Percentiles rank a stretch among this genome's conserved stretches.
Conservation (phyloP, 2,888 invertebrate genomes). For the Tupiocoris notatus region DNA sequence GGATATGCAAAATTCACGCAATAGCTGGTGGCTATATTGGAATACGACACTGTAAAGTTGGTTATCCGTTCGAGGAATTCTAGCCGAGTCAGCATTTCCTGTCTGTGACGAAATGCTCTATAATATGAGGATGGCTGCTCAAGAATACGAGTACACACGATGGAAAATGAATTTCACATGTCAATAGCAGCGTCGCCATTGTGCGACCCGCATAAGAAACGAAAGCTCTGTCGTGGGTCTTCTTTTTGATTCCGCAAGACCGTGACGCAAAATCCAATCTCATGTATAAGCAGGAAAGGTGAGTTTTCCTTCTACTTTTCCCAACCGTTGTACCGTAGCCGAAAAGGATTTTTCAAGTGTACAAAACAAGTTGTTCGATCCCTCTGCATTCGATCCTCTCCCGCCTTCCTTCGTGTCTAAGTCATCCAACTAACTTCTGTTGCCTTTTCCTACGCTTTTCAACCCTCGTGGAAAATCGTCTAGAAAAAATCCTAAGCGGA, state of each 20-base stretch:
- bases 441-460: neutral
- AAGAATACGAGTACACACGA: no score
- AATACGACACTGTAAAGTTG: no score
- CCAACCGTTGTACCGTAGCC: neutral
- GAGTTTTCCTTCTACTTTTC: neutral
- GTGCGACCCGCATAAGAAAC: neutral
- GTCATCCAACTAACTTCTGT: neutral
- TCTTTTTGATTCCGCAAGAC: neutral
- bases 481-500: neutral
- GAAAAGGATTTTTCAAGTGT: neutral
- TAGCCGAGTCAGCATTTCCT: no score
- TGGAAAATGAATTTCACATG: neutral
- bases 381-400: neutral
- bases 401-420: neutral
- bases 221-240: neutral
- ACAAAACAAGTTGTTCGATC: neutral
- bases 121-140: no score
- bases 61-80: no score
- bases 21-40: no score
- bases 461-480: neutral
- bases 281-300: neutral
- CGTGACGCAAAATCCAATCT: neutral
- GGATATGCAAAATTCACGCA: no score
- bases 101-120: no score
- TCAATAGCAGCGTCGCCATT: neutral